These are phyloP conservation scores for Holacanthus passer DNA, from an alignment of 2,113 vertebrate species.

Conservation along the genomic window DNA sequence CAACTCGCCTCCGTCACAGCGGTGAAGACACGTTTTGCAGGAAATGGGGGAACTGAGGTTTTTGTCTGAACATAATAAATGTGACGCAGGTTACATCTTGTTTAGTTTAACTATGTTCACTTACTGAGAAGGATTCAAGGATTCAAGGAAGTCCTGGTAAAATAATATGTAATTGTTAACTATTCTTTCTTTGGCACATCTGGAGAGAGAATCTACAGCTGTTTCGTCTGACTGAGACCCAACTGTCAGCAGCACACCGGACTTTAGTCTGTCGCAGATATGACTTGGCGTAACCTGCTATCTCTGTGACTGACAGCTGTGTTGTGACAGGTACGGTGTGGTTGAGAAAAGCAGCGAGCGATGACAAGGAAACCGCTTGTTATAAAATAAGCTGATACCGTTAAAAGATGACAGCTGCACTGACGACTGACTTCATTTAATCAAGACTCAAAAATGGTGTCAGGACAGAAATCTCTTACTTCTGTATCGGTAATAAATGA, in stretches of 20 bases:
- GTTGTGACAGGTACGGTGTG: neutral
- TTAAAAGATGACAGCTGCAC: slow-evolving; percentile 50
- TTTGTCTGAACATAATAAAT: neutral
- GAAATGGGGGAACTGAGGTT: neutral
- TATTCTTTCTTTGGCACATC: neutral
- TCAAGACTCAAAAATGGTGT: slow-evolving; percentile 37
- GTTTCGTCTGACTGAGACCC: neutral
- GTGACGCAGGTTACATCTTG: neutral
- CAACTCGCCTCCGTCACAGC: neutral
- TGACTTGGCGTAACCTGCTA: neutral
- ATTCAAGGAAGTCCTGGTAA: neutral
- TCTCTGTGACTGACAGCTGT: slow-evolving; percentile 41
- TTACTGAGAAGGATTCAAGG: no score
- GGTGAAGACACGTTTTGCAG: neutral
- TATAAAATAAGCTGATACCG: slow-evolving; percentile 33
- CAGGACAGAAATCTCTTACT: slow-evolving; percentile 7
- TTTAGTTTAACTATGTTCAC: neutral
- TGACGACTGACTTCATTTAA: slow-evolving; percentile 35
- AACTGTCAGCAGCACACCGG: neutral
- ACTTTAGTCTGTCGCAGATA: neutral
- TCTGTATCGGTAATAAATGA: slow-evolving; percentile 1
- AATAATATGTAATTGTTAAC: neutral
- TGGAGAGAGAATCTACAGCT: slow-evolving; percentile 2
- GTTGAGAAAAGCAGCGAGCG: slow-evolving; percentile 27
- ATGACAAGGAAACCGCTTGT: slow-evolving; percentile 47